Conservation (phyloP, 2,113 vertebrate genomes). For the Leucosticte australis region DNA sequence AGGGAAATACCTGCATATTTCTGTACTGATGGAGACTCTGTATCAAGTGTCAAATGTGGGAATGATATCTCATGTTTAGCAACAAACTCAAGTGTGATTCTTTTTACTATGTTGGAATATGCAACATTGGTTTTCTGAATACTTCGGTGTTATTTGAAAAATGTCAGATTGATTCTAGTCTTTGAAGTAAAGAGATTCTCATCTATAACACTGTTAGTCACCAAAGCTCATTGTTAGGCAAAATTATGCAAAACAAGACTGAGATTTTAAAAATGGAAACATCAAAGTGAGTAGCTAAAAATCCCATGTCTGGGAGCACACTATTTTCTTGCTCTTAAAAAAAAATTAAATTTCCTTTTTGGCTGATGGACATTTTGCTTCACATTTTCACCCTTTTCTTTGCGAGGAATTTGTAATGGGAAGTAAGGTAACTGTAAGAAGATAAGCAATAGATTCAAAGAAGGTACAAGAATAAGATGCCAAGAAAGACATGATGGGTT, state of each 20-base stretch:
- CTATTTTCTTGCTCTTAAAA: not conserved
- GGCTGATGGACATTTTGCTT: not conserved
- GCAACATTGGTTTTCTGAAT: not conserved
- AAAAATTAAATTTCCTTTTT: not conserved
- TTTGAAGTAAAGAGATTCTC: constrained; percentile 15
- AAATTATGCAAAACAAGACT: not conserved
- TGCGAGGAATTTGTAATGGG: not conserved
- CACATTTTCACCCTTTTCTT: not conserved
- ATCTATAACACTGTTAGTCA: not conserved
- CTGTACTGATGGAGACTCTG: not conserved
- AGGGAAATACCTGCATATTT: not conserved
- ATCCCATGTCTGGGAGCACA: not conserved
- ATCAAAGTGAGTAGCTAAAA: not conserved
- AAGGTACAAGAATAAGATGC: not conserved
- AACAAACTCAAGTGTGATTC: not conserved
- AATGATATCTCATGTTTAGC: not conserved
- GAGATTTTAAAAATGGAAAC: not conserved
- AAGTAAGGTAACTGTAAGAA: not conserved
- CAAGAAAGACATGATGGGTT: not conserved
- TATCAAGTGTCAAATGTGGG: not conserved
- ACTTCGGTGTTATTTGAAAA: not conserved
- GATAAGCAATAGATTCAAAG: not conserved
- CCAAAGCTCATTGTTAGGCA: not conserved
- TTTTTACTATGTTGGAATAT: not conserved
- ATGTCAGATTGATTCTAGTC: not conserved